These are phyloP conservation scores for Rhinolophus sinicus DNA, from an alignment of 2,113 vertebrate genomes.

Conservation along the genomic window DNA sequence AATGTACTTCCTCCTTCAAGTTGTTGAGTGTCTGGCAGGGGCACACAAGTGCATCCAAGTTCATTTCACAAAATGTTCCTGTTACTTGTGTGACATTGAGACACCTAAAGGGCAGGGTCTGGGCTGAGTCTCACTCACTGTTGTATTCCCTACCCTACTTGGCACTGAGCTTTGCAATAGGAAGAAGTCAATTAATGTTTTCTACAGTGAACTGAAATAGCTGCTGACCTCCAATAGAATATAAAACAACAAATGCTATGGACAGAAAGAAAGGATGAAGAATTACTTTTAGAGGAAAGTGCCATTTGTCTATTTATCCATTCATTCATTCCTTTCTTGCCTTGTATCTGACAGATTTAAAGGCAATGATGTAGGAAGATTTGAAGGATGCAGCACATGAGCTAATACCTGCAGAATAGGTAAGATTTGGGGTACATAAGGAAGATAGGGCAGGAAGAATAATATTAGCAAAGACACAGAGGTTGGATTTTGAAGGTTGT, in stretches of 20 bases:
- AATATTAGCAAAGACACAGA: neutral
- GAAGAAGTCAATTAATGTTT: neutral
- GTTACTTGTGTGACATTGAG: neutral
- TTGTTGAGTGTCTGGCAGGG: neutral
- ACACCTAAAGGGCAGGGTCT: neutral
- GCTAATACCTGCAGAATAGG: neutral
- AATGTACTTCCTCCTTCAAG: neutral
- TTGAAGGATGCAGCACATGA: neutral
- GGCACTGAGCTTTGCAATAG: neutral
- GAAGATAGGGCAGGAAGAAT: neutral
- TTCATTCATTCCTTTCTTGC: neutral
- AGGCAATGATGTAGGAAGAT: neutral
- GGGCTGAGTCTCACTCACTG: neutral
- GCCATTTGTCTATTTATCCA: neutral
- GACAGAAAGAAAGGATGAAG: neutral
- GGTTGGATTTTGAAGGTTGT: neutral
- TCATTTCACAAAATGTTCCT: neutral
- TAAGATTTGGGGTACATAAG: neutral
- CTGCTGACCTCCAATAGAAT: neutral
- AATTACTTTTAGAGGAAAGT: neutral
- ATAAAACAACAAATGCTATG: neutral
- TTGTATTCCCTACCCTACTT: neutral
- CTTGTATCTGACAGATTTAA: neutral
- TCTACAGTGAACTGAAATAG: neutral
- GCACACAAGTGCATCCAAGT: neutral